Evolutionary conservation across 2,113 vertebrate species (phyloP).

Genomic region (Murina feae): DNA sequence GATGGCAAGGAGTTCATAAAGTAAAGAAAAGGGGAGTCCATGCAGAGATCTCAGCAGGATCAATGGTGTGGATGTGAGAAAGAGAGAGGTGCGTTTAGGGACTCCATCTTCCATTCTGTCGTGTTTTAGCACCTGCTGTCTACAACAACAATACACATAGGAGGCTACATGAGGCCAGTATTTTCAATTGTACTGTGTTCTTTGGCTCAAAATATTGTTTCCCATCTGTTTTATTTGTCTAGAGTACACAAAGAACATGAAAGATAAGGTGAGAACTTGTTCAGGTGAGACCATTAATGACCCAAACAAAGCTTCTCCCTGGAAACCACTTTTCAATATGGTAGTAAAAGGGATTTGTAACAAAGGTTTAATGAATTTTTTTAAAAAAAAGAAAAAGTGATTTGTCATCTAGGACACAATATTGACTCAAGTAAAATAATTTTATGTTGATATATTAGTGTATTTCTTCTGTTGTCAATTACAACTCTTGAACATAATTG

Average conservation of each 20-base stretch:
- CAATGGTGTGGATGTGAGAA: not conserved
- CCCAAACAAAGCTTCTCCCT: conserved; percentile 13
- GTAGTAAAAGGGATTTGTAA: not conserved
- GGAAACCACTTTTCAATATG: not conserved
- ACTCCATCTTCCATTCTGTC: not conserved
- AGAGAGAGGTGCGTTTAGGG: not conserved
- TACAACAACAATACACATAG: conserved; percentile 28
- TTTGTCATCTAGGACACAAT: not conserved
- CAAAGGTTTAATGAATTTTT: not conserved
- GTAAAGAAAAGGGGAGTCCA: not conserved
- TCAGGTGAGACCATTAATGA: conserved; percentile 11
- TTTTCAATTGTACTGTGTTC: conserved; percentile 59
- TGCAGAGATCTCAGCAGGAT: not conserved
- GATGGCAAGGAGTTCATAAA: not conserved
- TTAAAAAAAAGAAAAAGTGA: not conserved
- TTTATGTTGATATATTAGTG: not conserved
- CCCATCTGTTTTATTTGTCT: conserved; percentile 57
- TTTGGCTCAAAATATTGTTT: conserved; percentile 40
- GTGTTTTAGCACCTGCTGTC: not conserved
- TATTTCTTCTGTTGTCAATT: not conserved
- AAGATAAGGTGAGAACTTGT: conserved; percentile 55
- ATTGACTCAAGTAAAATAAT: not conserved
- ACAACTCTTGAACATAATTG: not conserved
- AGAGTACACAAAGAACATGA: conserved; percentile 52
- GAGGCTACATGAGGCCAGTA: conserved; percentile 6